Base-by-base conservation (phyloP, 2,888 invertebrate species). In the Xanthia togata region DNA sequence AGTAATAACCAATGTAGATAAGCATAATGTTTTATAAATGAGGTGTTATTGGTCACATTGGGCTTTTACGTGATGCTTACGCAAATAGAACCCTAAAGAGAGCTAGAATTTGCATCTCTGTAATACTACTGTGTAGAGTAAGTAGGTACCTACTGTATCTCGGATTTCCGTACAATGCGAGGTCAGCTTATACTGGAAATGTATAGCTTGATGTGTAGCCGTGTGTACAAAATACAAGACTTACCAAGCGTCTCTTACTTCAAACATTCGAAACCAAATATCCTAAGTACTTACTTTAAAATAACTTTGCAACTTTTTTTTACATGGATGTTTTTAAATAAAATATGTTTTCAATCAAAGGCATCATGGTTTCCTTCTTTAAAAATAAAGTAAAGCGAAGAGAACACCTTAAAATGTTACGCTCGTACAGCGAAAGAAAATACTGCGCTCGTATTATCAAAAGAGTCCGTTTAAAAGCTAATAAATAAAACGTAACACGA, bases 21-120 rank as follows among this genome's bases (percentile, higher is more conserved):
- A 70, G 60, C 79, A 74, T 83, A 77, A 87, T 89, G 87, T 87
- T 84, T 88, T 87, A 87, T 85, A 80, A 82, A 89, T 87, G 83
- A 85, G 83, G 71, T 82, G 79, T 79, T 77, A 81, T 71, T 76
- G 74, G 65, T 77, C 76, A 76, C 78, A 64, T 78, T 9, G 38
- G 38, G 55, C 63, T 60, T 60, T 74, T 71, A 74, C 31, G 83
- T 53, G 74, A 69, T 65, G 53, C 63, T 71, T 71, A 64, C 55
- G 41, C 70, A 76, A 65, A 69, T 62, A 72, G 11, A 35, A 59
- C 68, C 23, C 60, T 31, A n/a, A 70, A 67, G 55, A 55, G 38
- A 62, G 41, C 9, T 67, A 14, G 35, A 60, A 55, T 60, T 74
- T 72, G 31, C 60, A 41, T 53, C 9, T 50, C 9, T 31, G 31